Percentiles rank a stretch among this genome's conserved stretches.
These are phyloP conservation scores for Enteromius mattozi DNA, from an alignment of 2,797 vertebrate genomes.

Conservation along the genomic window DNA sequence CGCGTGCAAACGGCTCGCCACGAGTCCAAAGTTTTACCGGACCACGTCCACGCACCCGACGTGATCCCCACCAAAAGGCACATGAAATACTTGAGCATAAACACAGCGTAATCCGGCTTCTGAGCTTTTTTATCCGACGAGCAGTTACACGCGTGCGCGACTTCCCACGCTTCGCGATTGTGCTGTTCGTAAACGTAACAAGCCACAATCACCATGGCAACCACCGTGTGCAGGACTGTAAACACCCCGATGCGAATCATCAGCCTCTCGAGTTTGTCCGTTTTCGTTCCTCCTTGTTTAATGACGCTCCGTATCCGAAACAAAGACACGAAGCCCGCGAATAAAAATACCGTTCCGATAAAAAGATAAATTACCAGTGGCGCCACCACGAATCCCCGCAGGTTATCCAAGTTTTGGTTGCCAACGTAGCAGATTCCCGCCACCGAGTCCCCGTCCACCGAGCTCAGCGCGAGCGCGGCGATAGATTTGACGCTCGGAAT, in stretches of 20 bases:
- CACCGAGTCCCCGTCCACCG: slow-evolving; percentile 88
- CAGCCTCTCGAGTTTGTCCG: slow-evolving; percentile 91
- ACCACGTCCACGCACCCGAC: slow-evolving; percentile 94
- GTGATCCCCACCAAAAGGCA: slow-evolving; percentile 94
- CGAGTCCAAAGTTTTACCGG: slow-evolving; percentile 91
- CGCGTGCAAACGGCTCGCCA: slow-evolving; percentile 91
- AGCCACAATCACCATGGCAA: slow-evolving; percentile 89
- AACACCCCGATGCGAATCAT: slow-evolving; percentile 94
- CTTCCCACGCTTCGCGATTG: slow-evolving; percentile 89
- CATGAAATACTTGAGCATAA: slow-evolving; percentile 98
- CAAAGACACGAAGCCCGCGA: slow-evolving; percentile 91
- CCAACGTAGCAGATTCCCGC: slow-evolving; percentile 90
- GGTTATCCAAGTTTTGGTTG: slow-evolving; percentile 87
- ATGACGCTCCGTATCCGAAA: slow-evolving; percentile 92
- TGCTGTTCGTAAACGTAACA: slow-evolving; percentile 96
- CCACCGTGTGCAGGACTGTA: slow-evolving; percentile 90
- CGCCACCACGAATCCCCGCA: slow-evolving; percentile 87
- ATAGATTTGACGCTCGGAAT: slow-evolving; percentile 88
- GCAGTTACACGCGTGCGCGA: slow-evolving; percentile 89
- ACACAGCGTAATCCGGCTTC: slow-evolving; percentile 90
- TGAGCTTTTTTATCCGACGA: slow-evolving; percentile 77
- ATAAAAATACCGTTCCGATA: slow-evolving; percentile 90
- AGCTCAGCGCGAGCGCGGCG: slow-evolving; percentile 85
- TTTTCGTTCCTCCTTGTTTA: slow-evolving; percentile 93
- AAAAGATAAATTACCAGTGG: slow-evolving; percentile 92